A percentile compares a stretch with the other conserved stretches of the same genome.
phyloP scores from a whole-genome alignment of 2,888 invertebrate genomes.

The Ernsta delagoae region DNA sequence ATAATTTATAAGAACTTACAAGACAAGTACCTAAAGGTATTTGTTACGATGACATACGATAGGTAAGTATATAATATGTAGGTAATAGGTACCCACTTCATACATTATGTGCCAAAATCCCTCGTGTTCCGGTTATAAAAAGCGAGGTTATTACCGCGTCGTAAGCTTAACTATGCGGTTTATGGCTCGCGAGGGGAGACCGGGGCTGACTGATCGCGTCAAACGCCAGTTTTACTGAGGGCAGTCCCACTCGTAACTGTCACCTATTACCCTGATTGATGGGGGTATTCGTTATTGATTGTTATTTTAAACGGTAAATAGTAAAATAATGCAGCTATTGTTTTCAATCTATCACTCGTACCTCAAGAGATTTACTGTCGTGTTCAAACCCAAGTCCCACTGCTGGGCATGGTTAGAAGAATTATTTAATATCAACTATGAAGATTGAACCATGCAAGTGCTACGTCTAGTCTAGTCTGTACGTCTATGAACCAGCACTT shows the following conservation, averaged over 20 bases:
- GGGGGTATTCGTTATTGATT: not conserved
- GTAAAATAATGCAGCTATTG: not conserved
- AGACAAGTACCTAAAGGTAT: too few species aligned
- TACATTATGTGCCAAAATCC: not conserved
- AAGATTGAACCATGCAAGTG: too few species aligned
- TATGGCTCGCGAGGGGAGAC: constrained; percentile 18
- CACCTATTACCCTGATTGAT: constrained; percentile 5
- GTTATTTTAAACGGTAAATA: not conserved
- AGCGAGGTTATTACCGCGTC: constrained; percentile 8
- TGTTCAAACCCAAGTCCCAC: too few species aligned
- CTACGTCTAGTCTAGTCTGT: too few species aligned
- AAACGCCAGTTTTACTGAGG: not conserved
- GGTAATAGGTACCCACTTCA: too few species aligned
- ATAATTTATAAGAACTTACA: too few species aligned
- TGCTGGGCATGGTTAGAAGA: too few species aligned
- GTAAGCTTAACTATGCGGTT: constrained; percentile 9
- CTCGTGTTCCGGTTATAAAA: constrained; percentile 38
- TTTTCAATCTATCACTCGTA: not conserved
- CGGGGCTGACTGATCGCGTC: constrained; percentile 22
- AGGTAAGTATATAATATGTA: too few species aligned
- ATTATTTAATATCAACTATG: too few species aligned
- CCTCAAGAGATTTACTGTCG: too few species aligned
- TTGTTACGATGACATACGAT: too few species aligned
- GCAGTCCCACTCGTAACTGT: constrained; percentile 1
- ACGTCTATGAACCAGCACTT: too few species aligned